These are phyloP conservation scores for Melanotaenia boesemani DNA, from an alignment of 2,797 vertebrate genomes.

Conservation along the genomic window DNA sequence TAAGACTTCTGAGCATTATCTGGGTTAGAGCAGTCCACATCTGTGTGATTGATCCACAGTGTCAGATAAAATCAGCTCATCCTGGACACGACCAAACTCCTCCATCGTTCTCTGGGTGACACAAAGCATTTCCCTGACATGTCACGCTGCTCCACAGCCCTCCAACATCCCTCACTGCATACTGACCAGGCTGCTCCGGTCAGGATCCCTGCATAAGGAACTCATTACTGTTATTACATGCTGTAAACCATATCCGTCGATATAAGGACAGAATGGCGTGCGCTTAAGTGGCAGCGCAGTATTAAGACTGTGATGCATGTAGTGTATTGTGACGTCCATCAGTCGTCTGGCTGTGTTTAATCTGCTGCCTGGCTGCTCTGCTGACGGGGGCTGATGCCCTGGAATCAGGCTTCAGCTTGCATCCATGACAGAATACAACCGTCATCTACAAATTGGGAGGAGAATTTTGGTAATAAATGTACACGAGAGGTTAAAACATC, in stretches of 20 bases:
- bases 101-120: slow-evolving; percentile 26
- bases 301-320: slow-evolving; percentile 64
- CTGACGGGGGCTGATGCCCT: slow-evolving; percentile 22
- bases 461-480: slow-evolving; percentile 8
- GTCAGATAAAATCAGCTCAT: slow-evolving; percentile 23
- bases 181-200: slow-evolving; percentile 23
- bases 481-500: slow-evolving; percentile 8
- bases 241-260: slow-evolving; percentile 63
- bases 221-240: slow-evolving; percentile 69
- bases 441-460: slow-evolving; percentile 34
- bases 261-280: slow-evolving; percentile 53
- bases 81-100: slow-evolving; percentile 16
- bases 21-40: slow-evolving; percentile 22
- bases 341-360: slow-evolving; percentile 47
- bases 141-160: slow-evolving; percentile 4
- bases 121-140: slow-evolving; percentile 29
- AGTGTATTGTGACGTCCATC: slow-evolving; percentile 60
- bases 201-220: slow-evolving; percentile 56
- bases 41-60: slow-evolving; percentile 32
- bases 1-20: background rate
- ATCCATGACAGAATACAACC: slow-evolving; percentile 16
- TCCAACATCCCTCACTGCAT: slow-evolving; percentile 11
- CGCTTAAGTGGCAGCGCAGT: slow-evolving; percentile 40
- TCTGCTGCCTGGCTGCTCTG: slow-evolving; percentile 36
- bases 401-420: slow-evolving; percentile 10